Evolutionary conservation across 2,888 invertebrate species (phyloP), one percentile per base, ranked within the genome.

Genomic region (Microctonus hyperodae): DNA sequence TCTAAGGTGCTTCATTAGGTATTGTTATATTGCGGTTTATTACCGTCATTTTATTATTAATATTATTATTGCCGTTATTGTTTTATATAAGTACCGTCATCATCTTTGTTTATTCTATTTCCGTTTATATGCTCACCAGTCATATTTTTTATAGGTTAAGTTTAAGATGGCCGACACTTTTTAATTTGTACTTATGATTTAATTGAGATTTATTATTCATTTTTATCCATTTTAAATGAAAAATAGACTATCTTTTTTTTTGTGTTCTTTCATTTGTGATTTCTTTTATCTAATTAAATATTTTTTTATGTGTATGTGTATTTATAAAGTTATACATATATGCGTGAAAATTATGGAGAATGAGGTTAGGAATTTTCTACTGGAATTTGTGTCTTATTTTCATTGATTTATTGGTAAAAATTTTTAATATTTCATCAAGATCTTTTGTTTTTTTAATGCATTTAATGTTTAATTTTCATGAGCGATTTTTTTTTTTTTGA

Each of bases 11-110:
- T 82, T 82, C 76, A 75, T 76, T 67, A 66, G 61, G 58, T 76
- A 80, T 81, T 81, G 80, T 82, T 82, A 78, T 69, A 76, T 78
- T 79, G 75, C 71, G 72, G 74, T 77, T 78, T 73, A 74, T 75
- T 73, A 71, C 70, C 71, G 69, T 73, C 69, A 71, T 72, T 65
- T 71, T 73, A 71, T 74, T 70, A 76, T 73, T 69, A 67, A 69
- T 67, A 73, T 56, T 44, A 44, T 44, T 44, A 44, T 60, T 67
- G 35, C 57, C 67, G 44, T 67, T 64, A 59, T 65, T 70, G 56
- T 64, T 69, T 69, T 35, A 13, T 48, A 57, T 57, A 62, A 57
- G 33, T 22, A 33, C 58, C 33, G 28, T 37, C 13, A 33, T 58
- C 37, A 48, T 53, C 59, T 53, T 44, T 56, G 53, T 65, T 61